Percentiles rank a stretch among this genome's conserved stretches.
These are phyloP conservation scores for Steatocranus sp. DNA, from an alignment of 2,797 vertebrate genomes.

Conservation along the genomic window DNA sequence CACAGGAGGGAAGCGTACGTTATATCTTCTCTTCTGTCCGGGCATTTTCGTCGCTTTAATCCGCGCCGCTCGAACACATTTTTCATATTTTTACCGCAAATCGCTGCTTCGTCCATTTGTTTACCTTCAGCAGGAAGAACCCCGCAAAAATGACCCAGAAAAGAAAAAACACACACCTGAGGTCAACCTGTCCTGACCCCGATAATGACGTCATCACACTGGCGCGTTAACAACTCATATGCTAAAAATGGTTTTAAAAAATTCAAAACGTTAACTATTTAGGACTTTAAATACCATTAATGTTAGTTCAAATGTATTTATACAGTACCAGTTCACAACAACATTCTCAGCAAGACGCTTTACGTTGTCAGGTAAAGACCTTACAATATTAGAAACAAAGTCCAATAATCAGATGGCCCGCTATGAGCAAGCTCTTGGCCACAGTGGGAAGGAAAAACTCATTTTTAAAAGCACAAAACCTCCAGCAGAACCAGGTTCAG, in stretches of 20 bases:
- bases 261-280: background rate
- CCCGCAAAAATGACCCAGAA: background rate
- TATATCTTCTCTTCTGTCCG: conserved; percentile 69
- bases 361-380: accelerated
- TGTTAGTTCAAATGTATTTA: background rate
- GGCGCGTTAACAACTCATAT: background rate
- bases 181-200: conserved; percentile 35
- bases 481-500: background rate
- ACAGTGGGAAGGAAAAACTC: background rate
- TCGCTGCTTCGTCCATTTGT: conserved; percentile 68
- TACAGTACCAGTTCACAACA: background rate
- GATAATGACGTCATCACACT: background rate
- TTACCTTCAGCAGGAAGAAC: conserved; percentile 57
- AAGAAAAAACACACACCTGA: background rate
- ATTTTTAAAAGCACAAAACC: background rate
- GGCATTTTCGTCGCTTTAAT: conserved; percentile 61
- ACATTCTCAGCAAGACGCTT: accelerated
- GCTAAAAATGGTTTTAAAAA: accelerated
- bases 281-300: background rate
- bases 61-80: conserved; percentile 50
- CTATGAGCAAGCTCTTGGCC: background rate
- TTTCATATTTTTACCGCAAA: conserved; percentile 53
- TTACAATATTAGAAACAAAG: background rate
- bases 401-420: background rate
- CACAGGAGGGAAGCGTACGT: conserved; percentile 74